These are phyloP conservation scores for Petrosia ficiformis DNA, from an alignment of 37 sponge, comb jelly and placozoan genomes.

Conservation along the genomic window DNA sequence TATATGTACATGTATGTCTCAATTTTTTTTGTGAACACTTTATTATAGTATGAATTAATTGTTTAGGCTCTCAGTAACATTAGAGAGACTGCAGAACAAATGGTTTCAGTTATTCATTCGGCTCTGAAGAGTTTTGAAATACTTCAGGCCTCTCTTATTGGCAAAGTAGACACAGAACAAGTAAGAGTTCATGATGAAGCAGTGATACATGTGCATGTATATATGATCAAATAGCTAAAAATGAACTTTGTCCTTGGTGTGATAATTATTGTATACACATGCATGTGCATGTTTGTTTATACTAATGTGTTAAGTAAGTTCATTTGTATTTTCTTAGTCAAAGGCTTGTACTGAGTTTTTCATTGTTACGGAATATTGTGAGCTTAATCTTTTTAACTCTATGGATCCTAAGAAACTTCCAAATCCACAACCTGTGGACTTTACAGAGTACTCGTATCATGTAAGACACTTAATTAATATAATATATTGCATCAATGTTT, in stretches of 20 bases:
- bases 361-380: slow-evolving; percentile 30
- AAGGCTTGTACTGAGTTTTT: slow-evolving; percentile 5
- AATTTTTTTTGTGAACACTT: no score
- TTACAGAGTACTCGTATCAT: slow-evolving; percentile 51
- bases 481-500: no score
- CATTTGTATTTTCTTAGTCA: slow-evolving; percentile 7
- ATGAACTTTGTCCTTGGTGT: no score
- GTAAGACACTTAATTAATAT: no score
- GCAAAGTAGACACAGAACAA: background rate
- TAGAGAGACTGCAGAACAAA: slow-evolving; percentile 17
- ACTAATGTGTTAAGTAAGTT: background rate
- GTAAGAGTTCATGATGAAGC: background rate
- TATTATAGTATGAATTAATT: no score
- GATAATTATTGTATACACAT: background rate
- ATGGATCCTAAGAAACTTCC: slow-evolving; percentile 12
- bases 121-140: slow-evolving; percentile 44
- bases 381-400: slow-evolving; percentile 8
- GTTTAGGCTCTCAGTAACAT: slow-evolving; percentile 14
- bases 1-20: no score
- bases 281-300: background rate
- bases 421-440: slow-evolving; percentile 22
- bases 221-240: no score
- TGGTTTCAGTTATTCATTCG: slow-evolving; percentile 51
- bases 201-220: no score
- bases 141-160: slow-evolving; percentile 15